phyloP scores from a whole-genome alignment of 2,797 vertebrate genomes.

The Melanogrammus aeglefinus region DNA sequence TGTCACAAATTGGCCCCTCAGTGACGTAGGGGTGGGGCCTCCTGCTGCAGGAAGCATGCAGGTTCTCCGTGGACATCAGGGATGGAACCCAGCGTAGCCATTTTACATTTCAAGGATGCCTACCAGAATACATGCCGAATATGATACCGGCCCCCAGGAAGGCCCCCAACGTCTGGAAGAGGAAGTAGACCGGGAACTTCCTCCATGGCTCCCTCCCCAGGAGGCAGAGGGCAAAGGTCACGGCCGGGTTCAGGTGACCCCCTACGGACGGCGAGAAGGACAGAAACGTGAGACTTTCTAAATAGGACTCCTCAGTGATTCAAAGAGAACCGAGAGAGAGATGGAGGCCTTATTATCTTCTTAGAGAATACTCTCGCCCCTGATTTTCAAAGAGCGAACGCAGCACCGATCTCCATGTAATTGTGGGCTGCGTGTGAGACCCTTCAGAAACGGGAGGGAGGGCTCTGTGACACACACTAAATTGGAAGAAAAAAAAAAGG shows the following conservation, averaged over 20 bases:
- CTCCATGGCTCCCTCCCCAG: slow-evolving; percentile 27
- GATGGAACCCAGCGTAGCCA: not conserved
- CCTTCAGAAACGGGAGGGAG: slow-evolving; percentile 42
- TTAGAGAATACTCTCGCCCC: not conserved
- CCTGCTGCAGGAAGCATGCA: not conserved
- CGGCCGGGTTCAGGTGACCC: slow-evolving; percentile 85
- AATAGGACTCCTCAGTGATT: not conserved
- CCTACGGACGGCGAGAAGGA: slow-evolving; percentile 58
- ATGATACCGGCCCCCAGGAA: slow-evolving; percentile 83
- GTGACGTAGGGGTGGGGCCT: not conserved
- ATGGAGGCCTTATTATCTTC: slow-evolving; percentile 1
- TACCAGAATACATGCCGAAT: slow-evolving; percentile 82
- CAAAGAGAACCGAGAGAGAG: not conserved
- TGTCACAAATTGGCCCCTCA: not conserved
- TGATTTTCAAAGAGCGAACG: not conserved
- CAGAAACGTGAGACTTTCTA: not conserved
- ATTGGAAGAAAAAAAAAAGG: slow-evolving; percentile 53
- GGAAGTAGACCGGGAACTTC: too few relatives aligned
- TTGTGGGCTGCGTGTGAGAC: slow-evolving; percentile 35
- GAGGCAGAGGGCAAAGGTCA: slow-evolving; percentile 83
- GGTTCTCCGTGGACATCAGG: not conserved
- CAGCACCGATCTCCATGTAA: slow-evolving; percentile 19
- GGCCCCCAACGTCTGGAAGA: slow-evolving; percentile 82
- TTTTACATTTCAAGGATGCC: slow-evolving; percentile 31
- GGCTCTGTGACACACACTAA: slow-evolving; percentile 52